Evolutionary conservation across 2,113 vertebrate genomes (phyloP), one percentile per base, ranked within the genome.

Genomic region (Eublepharis macularius): DNA sequence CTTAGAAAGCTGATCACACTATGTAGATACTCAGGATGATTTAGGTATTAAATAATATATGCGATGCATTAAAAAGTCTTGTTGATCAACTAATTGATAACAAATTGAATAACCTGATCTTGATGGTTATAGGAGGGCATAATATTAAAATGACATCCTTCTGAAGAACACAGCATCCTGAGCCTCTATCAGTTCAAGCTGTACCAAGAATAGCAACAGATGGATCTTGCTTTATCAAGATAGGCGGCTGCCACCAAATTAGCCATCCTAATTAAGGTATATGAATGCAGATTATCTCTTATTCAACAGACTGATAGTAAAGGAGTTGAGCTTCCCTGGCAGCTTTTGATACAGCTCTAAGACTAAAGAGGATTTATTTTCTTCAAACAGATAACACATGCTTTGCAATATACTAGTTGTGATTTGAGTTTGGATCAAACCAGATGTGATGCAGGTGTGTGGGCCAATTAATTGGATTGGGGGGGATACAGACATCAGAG

Each of bases 181-280:
- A 45, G 17, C 11, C 7, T 4, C 6, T 5, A 41, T 57, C 26
- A 24, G 26, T 4, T 45, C 51, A 34, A 78, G 26, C 14, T 29
- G 26, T 51, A 43, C 26, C 26, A 57, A 7, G 13, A 51, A 78
- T 66, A 34, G n/a, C 12, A 63, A 34, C 12, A 17, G 29, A 39
- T 51, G 13, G 51, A 77, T 21, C 43, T 36, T 76, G 45, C 26
- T 68, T 90, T 86, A 74, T 76, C 36, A 81, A 43, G 90, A 81
- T 41, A 34, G 74, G 16, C 1, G 60, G 81, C 49, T 70, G 43
- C 21, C 26, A 26, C 9, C 47, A 85, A 51, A 78, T 57, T 17
- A n/a, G 70, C 66, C 90, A 92, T 82, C 75, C 81, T 80, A 81
- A 86, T 72, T 79, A 88, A 87, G 69, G 60, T 78, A 84, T 63